Evolutionary conservation across 2,797 vertebrate species (phyloP), one percentile per base, ranked within the genome.

Genomic region (Muscicapa comitata): DNA sequence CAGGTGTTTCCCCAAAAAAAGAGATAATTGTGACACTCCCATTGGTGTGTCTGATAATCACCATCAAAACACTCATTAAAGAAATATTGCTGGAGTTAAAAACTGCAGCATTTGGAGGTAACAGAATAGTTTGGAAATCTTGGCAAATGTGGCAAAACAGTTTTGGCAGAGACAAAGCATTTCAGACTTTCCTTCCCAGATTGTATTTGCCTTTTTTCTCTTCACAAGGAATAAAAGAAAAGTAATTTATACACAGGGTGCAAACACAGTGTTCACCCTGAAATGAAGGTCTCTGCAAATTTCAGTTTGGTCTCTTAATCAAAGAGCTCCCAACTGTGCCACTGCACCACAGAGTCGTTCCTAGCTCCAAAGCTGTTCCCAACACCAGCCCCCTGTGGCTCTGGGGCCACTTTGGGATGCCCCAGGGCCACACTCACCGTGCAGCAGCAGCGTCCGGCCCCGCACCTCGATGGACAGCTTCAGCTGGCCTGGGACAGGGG

Each of bases 401-500:
- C 31, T 11, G 35, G 40, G 31, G 28, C 19, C 31, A 18, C 42
- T 54, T 5, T 8, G 1, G 57, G 67, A 3, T 3, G 3, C 1
- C 35, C 53, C 45, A 38, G 35, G 23, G 12, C 7, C 11, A 20
- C 86, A 98, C 98, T 98, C 90, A 98, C 98, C 67, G 2, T 98
- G 97, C 51, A 98, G 97, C 70, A 94, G 72, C 57, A 98, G 95
- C 17, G 58, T 24, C 48, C 59, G 84, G 70, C 89, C 94, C 86
- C 68, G 88, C 76, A 88, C 80, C 23, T 97, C 96, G 0, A 98
- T 71, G 7, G 97, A 98, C 79, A 98, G 92, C 92, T 98, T 98
- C 95, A 98, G 95, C 93, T 98, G 98, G 71, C 98, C 98, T 98
- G 63, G 66, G 72, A 89, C 40, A 48, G 24, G 38, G 91, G 28